These are phyloP conservation scores for Hirtodrosophila histrioides DNA, from an alignment of 2,888 invertebrate species.

Conservation along the genomic window DNA sequence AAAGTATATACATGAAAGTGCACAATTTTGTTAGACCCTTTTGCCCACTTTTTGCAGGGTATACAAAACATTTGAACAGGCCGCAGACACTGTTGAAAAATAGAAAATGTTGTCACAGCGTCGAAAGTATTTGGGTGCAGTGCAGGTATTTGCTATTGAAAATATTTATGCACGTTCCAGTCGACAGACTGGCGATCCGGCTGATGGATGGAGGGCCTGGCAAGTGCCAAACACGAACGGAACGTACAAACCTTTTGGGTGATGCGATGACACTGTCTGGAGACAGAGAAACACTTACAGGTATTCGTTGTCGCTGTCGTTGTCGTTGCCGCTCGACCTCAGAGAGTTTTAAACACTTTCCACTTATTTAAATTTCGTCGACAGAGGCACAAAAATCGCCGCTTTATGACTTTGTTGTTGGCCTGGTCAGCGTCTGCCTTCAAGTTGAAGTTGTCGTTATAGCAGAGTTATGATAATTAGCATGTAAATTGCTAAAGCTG, in stretches of 20 bases:
- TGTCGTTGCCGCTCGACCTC: constrained; percentile 13
- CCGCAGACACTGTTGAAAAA: constrained; percentile 49
- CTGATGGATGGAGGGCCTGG: constrained; percentile 38
- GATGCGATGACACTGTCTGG: constrained; percentile 33
- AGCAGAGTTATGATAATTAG: constrained; percentile 74
- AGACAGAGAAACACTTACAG: constrained; percentile 36
- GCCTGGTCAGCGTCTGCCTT: constrained; percentile 42
- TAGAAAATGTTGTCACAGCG: constrained; percentile 62
- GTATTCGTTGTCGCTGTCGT: neutral
- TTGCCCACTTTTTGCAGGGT: neutral
- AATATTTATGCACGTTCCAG: constrained; percentile 46
- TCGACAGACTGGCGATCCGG: constrained; percentile 12
- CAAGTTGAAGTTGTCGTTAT: constrained; percentile 43
- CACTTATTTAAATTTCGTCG: constrained; percentile 79
- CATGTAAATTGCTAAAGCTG: constrained; percentile 66
- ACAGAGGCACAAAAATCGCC: constrained; percentile 50
- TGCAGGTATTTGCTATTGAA: constrained; percentile 62
- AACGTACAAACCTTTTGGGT: constrained; percentile 28
- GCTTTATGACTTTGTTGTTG: constrained; percentile 46
- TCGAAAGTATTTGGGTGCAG: constrained; percentile 65
- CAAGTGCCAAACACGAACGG: constrained; percentile 41
- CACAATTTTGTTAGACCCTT: too few species aligned
- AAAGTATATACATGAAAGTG: too few species aligned
- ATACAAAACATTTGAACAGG: constrained; percentile 36
- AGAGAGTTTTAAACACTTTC: constrained; percentile 67